A percentile compares a stretch with the other conserved stretches of the same genome.
Evolutionary conservation across 2,797 vertebrate genomes (phyloP).

Genomic region (Zenarchopterus dispar): DNA sequence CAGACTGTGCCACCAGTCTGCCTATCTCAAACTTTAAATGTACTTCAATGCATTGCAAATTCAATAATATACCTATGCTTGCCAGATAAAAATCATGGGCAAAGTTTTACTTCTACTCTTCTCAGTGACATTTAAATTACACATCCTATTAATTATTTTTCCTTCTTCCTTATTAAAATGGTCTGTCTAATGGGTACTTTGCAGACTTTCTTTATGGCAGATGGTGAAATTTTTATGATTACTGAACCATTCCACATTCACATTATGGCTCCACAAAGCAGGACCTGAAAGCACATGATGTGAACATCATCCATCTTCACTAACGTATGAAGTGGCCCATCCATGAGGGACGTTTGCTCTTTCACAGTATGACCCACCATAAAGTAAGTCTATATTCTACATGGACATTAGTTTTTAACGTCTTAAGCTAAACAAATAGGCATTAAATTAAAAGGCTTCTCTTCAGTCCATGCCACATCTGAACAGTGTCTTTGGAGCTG

Average conservation of each 20-base stretch:
- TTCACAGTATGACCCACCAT: conserved; percentile 18
- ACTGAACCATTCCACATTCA: conserved; percentile 67
- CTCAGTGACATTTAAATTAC: conserved; percentile 23
- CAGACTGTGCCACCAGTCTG: neutral
- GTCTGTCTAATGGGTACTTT: conserved; percentile 67
- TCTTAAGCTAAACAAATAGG: no score
- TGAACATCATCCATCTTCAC: conserved; percentile 62
- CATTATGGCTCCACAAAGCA: conserved; percentile 50
- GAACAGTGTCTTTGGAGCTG: no score
- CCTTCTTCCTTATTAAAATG: conserved; percentile 59
- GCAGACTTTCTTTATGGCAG: conserved; percentile 50
- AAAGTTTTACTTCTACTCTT: conserved; percentile 35
- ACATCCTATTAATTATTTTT: conserved; percentile 18
- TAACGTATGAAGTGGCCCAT: conserved; percentile 66
- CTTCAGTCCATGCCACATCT: no score
- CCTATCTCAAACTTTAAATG: conserved; percentile 5
- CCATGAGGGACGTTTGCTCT: conserved; percentile 20
- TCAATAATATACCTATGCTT: conserved; percentile 24
- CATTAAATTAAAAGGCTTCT: no score
- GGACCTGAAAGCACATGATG: conserved; percentile 59
- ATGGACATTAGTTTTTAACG: no score
- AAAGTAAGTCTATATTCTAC: conserved; percentile 17
- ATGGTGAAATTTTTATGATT: conserved; percentile 70
- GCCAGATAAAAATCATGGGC: conserved; percentile 25
- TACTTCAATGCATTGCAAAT: conserved; percentile 5